Percentiles rank a stretch among this genome's conserved stretches.
Evolutionary conservation across 1,140 invertebrate genomes (phyloP).

Genomic region (Thaumatotibia leucotreta): DNA sequence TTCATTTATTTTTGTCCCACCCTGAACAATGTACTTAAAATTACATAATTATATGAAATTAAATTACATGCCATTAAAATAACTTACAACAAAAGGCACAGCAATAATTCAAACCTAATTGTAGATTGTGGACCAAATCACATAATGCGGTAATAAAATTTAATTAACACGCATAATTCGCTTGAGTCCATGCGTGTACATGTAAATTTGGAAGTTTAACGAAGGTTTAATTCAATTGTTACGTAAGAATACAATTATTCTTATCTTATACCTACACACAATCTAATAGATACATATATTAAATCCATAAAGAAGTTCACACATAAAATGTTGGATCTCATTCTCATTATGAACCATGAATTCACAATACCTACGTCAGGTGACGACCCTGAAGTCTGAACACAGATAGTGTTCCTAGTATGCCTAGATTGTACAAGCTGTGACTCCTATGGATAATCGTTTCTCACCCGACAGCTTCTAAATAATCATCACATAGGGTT

Average conservation of each 20-base stretch:
- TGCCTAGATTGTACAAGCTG: too few species aligned
- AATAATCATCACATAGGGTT: too few species aligned
- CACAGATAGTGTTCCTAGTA: too few species aligned
- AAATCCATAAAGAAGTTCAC: not conserved
- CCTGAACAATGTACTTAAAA: not conserved
- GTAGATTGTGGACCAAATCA: not conserved
- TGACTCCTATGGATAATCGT: too few species aligned
- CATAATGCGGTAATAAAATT: not conserved
- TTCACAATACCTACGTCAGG: not conserved
- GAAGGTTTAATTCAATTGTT: not conserved
- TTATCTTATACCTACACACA: not conserved
- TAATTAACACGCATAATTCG: not conserved
- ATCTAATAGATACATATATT: not conserved
- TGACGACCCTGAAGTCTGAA: too few species aligned
- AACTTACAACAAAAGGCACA: not conserved
- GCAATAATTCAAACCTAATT: not conserved
- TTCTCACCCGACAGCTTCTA: too few species aligned
- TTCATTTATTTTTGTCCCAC: not conserved
- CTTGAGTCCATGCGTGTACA: not conserved
- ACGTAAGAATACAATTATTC: not conserved
- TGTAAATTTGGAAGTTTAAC: not conserved
- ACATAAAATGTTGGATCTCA: not conserved
- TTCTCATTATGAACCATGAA: not conserved
- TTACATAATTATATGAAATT: not conserved
- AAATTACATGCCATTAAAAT: not conserved